A percentile compares a stretch with the other conserved stretches of the same genome.
phyloP scores from a whole-genome alignment of 2,113 vertebrate genomes.

The Zosterops japonicus region DNA sequence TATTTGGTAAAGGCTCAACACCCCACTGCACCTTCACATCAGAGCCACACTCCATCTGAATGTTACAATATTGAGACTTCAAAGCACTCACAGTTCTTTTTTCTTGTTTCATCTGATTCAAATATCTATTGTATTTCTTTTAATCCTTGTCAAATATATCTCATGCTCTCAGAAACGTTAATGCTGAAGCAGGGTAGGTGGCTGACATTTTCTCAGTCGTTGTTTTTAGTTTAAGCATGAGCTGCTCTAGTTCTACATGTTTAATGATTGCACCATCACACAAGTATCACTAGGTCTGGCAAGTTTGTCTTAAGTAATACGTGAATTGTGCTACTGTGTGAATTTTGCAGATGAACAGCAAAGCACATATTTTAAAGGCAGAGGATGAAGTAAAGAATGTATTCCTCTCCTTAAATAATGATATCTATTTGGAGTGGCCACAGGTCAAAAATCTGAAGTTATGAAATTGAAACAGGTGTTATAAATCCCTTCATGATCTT shows the following conservation, averaged over 20 bases:
- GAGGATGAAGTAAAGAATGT: constrained; percentile 25
- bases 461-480: not conserved
- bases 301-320: not conserved
- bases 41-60: not conserved
- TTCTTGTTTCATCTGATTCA: not conserved
- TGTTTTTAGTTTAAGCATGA: not conserved
- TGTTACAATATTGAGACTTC: not conserved
- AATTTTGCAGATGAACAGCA: constrained; percentile 10
- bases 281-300: not conserved
- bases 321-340: not conserved
- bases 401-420: constrained; percentile 51
- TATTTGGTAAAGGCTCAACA: not conserved
- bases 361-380: constrained; percentile 26
- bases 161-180: not conserved
- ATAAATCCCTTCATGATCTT: not conserved
- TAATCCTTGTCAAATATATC: not conserved
- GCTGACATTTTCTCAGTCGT: not conserved
- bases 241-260: not conserved
- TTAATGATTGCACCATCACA: not conserved
- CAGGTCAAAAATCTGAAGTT: constrained; percentile 43
- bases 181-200: not conserved
- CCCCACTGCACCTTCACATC: not conserved
- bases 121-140: not conserved
- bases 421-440: constrained; percentile 56
- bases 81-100: not conserved